Conservation (phyloP, 2,113 vertebrate genomes). For the Chroicocephalus ridibundus region DNA sequence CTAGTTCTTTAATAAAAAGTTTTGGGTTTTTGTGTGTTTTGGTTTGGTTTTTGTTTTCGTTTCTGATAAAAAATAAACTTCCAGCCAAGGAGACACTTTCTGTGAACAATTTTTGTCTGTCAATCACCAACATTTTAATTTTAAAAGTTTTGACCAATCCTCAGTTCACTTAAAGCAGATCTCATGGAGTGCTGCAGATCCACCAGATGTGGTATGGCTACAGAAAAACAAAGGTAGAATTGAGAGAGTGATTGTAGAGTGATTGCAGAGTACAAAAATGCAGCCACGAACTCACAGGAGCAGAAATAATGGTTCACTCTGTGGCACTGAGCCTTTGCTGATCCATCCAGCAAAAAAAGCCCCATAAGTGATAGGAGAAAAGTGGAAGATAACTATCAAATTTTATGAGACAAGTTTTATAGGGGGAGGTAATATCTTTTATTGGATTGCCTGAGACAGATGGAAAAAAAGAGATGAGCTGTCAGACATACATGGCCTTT, state of each 20-base stretch:
- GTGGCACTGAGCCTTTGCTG: background rate
- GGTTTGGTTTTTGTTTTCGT: background rate
- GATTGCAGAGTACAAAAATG: background rate
- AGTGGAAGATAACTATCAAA: background rate
- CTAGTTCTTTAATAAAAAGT: background rate
- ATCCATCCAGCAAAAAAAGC: background rate
- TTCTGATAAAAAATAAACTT: background rate
- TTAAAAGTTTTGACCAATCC: background rate
- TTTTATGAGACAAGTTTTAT: background rate
- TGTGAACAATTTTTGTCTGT: background rate
- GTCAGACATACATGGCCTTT: background rate
- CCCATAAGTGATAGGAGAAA: background rate
- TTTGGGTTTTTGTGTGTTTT: background rate
- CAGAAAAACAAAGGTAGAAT: background rate
- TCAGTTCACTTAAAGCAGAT: background rate
- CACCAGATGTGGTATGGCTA: background rate
- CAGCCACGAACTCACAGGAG: background rate
- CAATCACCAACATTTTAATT: background rate
- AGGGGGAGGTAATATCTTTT: background rate
- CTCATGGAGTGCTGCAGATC: background rate
- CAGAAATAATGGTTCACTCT: background rate
- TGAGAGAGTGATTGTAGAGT: background rate
- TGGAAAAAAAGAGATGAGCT: background rate
- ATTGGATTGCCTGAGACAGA: background rate
- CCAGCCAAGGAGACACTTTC: background rate